Evolutionary conservation across 1,140 invertebrate species (phyloP).

Genomic region (Littorina saxatilis): DNA sequence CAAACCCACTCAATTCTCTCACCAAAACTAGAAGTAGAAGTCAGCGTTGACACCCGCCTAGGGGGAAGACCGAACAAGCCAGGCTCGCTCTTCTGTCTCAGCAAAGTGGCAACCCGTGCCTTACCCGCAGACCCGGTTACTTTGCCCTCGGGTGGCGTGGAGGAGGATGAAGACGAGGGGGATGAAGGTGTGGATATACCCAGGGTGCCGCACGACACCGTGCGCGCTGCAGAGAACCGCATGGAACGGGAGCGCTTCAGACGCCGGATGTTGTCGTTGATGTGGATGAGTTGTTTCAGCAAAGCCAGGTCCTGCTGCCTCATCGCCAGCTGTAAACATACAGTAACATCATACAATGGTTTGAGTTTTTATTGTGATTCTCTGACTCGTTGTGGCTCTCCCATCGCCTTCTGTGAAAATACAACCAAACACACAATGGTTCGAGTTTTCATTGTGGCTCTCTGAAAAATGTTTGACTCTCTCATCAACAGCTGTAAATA

Average conservation of each 20-base stretch:
- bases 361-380: too few species aligned
- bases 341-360: too few species aligned
- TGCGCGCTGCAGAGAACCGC: not conserved
- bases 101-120: not conserved
- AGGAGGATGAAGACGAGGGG: too few species aligned
- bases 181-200: not conserved
- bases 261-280: slow-evolving; percentile 16
- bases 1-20: not conserved
- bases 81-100: slow-evolving; percentile 1
- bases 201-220: not conserved
- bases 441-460: too few species aligned
- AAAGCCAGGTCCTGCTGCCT: slow-evolving; percentile 19
- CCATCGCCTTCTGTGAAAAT: too few species aligned
- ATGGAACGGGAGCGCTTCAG: slow-evolving; percentile 15
- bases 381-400: too few species aligned
- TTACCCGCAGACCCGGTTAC: not conserved
- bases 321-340: not conserved
- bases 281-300: slow-evolving; percentile 27
- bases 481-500: too few species aligned
- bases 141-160: not conserved
- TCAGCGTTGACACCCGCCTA: not conserved
- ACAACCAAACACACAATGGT: too few species aligned
- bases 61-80: not conserved
- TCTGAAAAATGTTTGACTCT: too few species aligned
- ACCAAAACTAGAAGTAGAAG: slow-evolving; percentile 4